Base-by-base conservation (phyloP, 1,140 invertebrate genomes). In the Gryllus bimaculatus region DNA sequence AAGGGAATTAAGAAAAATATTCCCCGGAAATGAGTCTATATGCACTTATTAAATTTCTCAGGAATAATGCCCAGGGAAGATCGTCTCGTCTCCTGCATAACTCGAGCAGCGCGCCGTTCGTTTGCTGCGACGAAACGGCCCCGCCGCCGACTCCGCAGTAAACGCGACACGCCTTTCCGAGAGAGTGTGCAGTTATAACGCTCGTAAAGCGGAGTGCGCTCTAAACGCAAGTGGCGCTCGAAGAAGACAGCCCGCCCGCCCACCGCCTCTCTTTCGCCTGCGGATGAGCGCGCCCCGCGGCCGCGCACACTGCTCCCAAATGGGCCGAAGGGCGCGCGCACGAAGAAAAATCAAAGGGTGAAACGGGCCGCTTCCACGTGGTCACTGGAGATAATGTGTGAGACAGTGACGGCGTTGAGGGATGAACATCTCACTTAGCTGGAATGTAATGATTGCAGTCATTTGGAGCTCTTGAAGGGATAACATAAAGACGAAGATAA, bases 1-100 rank as follows among this genome's bases (percentile, higher is more conserved):
- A 66, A 66, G 18, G 54, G 54, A 66, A 66, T 66, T 66, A 66
- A 66, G 54, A 66, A 66, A 66, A 66, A 66, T 66, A 66, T 66
- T 66, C 54, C 7, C 10, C 10, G 54, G 54, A 66, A 66, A 66
- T 66, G 54, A 66, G 54, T 66, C 54, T 66, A 66, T 66, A 66
- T 66, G 54, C 54, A 66, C 54, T 66, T 66, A 66, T 66, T 66
- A 66, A 66, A 66, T 66, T 66, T 66, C 54, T 66, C 10, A 66
- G 54, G 54, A 66, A 66, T 66, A 66, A 66, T 7, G 54, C 54
- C 54, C 54, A 18, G 18, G 54, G 54, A 66, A 10, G 54, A 10
- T 18, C 18, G 54, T 18, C 54, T 39, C 26, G 26, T 39, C 26
- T 39, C 10, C 2, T 66, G 54, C 54, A 18, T 10, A 18, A 13